Evolutionary conservation across 1,140 invertebrate genomes (phyloP).

Genomic region (Conus ventricosus): DNA sequence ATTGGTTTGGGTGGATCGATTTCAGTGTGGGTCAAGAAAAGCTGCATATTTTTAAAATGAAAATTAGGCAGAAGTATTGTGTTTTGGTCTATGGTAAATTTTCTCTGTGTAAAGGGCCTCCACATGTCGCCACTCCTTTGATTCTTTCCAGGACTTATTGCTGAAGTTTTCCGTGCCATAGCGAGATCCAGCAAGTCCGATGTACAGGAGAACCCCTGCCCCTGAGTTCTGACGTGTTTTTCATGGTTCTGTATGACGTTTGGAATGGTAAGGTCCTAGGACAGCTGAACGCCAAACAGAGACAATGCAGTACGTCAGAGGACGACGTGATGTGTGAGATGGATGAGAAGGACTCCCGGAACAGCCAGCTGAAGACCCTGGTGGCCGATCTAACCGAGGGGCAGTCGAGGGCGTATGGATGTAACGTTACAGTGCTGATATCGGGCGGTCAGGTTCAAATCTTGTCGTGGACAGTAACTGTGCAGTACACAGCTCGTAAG

Average conservation of each 20-base stretch:
- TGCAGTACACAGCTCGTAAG: constrained; percentile 11
- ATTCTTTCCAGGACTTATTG: constrained; percentile 10
- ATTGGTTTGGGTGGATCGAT: too few relatives aligned
- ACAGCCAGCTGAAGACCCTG: background rate
- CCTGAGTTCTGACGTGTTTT: background rate
- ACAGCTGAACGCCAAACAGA: background rate
- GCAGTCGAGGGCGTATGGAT: constrained; percentile 25
- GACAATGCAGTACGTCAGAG: constrained; percentile 8
- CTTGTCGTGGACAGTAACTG: background rate
- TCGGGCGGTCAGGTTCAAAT: background rate
- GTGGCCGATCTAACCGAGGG: constrained; percentile 4
- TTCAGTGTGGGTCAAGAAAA: too few relatives aligned
- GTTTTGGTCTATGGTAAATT: too few relatives aligned
- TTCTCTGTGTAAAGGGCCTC: too few relatives aligned
- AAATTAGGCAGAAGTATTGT: too few relatives aligned
- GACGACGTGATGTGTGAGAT: constrained; percentile 5
- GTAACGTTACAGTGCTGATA: constrained; percentile 15
- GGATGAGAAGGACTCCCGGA: background rate
- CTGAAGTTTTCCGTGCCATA: background rate
- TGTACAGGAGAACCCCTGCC: constrained; percentile 10
- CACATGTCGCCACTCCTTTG: too few relatives aligned
- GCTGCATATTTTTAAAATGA: too few relatives aligned
- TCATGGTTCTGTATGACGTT: background rate
- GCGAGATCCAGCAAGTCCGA: background rate
- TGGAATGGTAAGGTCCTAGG: background rate